Evolutionary conservation across 2,888 invertebrate species (phyloP).

Genomic region (Lasioglossum malachurum): DNA sequence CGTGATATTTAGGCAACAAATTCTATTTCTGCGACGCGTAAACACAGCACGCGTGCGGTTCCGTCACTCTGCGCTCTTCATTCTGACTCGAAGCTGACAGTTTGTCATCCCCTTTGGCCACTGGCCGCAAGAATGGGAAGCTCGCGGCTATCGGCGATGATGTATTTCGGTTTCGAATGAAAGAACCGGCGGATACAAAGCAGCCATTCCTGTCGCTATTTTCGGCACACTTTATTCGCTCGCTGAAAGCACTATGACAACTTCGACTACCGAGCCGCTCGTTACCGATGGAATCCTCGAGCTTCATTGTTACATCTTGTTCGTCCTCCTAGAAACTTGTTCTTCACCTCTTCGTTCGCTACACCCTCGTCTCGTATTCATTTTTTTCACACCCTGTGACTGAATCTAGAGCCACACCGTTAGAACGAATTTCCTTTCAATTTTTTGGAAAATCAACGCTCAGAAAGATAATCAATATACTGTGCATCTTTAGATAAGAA

Average conservation of each 20-base stretch:
- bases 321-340: background rate
- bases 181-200: conserved; percentile 56
- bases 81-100: conserved; percentile 79
- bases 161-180: conserved; percentile 71
- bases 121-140: conserved; percentile 73
- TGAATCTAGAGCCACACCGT: background rate
- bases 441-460: background rate
- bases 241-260: background rate
- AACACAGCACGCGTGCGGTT: conserved; percentile 79
- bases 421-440: too few relatives aligned
- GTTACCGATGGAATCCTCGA: background rate
- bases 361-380: background rate
- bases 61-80: conserved; percentile 79
- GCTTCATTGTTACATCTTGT: background rate
- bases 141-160: conserved; percentile 59
- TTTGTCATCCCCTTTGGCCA: conserved; percentile 77
- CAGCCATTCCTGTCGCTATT: conserved; percentile 49
- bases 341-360: background rate
- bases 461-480: background rate
- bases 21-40: conserved; percentile 80
- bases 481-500: background rate
- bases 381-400: background rate
- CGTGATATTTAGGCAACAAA: conserved; percentile 70
- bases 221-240: conserved; percentile 3
- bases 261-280: background rate